Evolutionary conservation across 2,113 vertebrate species (phyloP).

Genomic region (Mesocricetus auratus): DNA sequence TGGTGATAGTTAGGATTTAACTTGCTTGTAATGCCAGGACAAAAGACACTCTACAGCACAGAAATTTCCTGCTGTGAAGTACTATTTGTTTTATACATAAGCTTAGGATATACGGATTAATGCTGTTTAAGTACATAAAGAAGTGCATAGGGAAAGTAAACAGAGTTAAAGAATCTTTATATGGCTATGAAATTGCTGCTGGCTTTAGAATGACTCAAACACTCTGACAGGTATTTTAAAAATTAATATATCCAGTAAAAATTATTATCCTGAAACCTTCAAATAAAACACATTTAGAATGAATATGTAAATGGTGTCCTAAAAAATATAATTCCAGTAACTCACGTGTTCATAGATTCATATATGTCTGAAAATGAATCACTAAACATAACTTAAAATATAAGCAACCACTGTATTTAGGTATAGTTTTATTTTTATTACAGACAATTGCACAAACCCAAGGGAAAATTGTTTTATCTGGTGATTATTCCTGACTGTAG

Average conservation of each 20-base stretch:
- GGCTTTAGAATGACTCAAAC: neutral
- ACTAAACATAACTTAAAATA: neutral
- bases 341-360: conserved; percentile 11
- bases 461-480: neutral
- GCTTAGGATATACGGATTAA: neutral
- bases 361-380: neutral
- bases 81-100: conserved; percentile 33
- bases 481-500: conserved; percentile 1
- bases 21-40: neutral
- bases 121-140: neutral
- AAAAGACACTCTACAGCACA: neutral
- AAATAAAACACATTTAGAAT: neutral
- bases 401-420: neutral
- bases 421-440: neutral
- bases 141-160: neutral
- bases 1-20: neutral
- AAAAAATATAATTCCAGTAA: neutral
- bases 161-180: neutral
- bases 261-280: neutral
- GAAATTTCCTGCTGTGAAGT: neutral
- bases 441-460: neutral
- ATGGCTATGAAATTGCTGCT: neutral
- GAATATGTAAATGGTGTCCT: neutral
- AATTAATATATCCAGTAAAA: conserved; percentile 16
- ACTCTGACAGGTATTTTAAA: neutral